Evolutionary conservation across 2,888 invertebrate genomes (phyloP), one percentile per base, ranked within the genome.

Genomic region (Nipponacmea schrenckii): DNA sequence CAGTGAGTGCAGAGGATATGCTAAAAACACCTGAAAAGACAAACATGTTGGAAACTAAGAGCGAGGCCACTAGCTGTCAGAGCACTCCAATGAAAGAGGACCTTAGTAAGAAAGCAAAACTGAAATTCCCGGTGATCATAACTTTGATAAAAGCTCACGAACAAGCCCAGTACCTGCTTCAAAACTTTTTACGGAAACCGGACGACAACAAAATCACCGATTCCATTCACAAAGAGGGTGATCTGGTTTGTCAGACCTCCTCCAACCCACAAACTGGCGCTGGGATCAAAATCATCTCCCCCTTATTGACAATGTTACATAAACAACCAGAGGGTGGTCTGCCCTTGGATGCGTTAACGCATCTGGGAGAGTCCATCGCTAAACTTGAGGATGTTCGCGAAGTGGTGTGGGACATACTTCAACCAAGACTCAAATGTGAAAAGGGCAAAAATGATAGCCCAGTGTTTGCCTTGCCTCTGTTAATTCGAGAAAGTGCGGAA

Each of bases 381-480:
- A 71, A 82, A n/a, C 65, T 86, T 46, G 75, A 82, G 56, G 77
- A 78, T 15, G 78, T 82, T 5, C 72, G 87, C 31, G 86, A 86
- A 67, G 71, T 76, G 31, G 78, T 86, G 15, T 88, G 84, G 84
- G 71, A 78, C 14, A 73, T 72, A 5, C 69, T 88, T 27, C 81
- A 86, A 69, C 83, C 82, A 1, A 80, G 78, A n/a, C 65, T 87
- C 31, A 78, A 80, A n/a, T 86, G 86, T 79, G 81, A 81, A 69
- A 81, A 81, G 39, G 87, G 87, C 0, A 79, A 82, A 68, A 81
- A 86, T 64, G 85, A 86, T 74, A 87, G 87, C 66, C 87, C 88
- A 0, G 85, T 88, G 45, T 80, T 87, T 71, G 87, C 86, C 12
- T 74, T 88, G 39, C 85, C 84, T 1, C 71, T 83, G 31, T 69